Conservation (phyloP, 2,797 vertebrate genomes). For the Hafferia zeledoni region DNA sequence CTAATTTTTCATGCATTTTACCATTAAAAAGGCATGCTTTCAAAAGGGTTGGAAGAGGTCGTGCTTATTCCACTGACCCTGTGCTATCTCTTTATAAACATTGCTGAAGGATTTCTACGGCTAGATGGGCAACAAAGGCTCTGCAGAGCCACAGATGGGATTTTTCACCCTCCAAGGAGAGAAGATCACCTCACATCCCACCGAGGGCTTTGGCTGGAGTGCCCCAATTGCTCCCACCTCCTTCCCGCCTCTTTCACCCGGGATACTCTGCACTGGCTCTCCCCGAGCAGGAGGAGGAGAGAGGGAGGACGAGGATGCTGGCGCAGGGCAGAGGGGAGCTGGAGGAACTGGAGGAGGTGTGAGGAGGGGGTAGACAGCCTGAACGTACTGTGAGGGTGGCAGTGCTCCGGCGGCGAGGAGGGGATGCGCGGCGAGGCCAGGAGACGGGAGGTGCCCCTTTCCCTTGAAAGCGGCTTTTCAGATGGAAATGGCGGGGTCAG, state of each 20-base stretch:
- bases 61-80: neutral
- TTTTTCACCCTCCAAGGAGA: conserved; percentile 12
- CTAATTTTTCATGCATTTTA: conserved; percentile 6
- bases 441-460: neutral
- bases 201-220: neutral
- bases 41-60: neutral
- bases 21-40: neutral
- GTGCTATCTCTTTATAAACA: neutral
- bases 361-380: neutral
- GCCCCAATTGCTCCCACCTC: neutral
- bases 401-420: neutral
- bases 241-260: neutral
- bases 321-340: neutral
- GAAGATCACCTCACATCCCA: neutral
- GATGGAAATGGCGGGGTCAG: conserved; percentile 66
- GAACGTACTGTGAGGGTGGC: neutral
- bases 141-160: neutral
- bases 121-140: neutral
- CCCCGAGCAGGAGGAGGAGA: neutral
- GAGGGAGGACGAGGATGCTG: neutral
- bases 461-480: conserved; percentile 46
- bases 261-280: neutral
- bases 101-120: conserved; percentile 6
- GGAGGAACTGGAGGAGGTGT: neutral
- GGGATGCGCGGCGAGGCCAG: neutral